These are phyloP conservation scores for Takifugu ocellatus DNA, from an alignment of 2,797 vertebrate genomes.

Conservation along the genomic window DNA sequence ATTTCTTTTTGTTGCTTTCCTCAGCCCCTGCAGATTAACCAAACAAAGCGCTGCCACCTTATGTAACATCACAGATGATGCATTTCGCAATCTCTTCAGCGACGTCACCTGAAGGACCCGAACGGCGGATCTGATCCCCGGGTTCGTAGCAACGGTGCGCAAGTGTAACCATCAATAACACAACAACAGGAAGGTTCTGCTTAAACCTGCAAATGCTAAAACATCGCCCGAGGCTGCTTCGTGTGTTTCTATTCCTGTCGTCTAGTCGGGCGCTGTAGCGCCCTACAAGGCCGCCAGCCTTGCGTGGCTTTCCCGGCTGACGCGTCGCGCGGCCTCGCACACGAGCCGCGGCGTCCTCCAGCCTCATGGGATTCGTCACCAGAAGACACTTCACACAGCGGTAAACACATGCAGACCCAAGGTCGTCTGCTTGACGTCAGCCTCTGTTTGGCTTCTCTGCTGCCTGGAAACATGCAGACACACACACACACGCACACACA, in stretches of 20 bases:
- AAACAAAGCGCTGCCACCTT: constrained; percentile 5
- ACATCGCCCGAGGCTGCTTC: constrained; percentile 26
- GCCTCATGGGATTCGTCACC: constrained; percentile 35
- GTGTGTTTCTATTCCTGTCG: constrained; percentile 38
- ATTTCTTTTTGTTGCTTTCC: constrained; percentile 5
- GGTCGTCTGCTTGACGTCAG: constrained; percentile 66
- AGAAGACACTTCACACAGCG: constrained; percentile 52
- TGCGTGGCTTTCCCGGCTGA: constrained; percentile 21
- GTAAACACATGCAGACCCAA: constrained; percentile 63
- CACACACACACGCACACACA: constrained; percentile 12
- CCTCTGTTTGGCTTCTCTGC: constrained; percentile 45
- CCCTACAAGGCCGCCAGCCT: constrained; percentile 38
- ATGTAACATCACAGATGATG: constrained; percentile 7
- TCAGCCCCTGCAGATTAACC: neutral
- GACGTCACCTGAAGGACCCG: constrained; percentile 8
- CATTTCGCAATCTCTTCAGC: constrained; percentile 6
- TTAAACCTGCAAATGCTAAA: neutral
- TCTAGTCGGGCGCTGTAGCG: constrained; percentile 26
- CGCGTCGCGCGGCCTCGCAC: constrained; percentile 43
- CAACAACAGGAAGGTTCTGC: constrained; percentile 12
- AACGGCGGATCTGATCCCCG: neutral
- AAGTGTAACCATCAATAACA: constrained; percentile 12
- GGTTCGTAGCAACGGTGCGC: neutral
- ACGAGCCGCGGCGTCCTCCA: constrained; percentile 34
- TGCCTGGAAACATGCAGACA: constrained; percentile 54